Evolutionary conservation across 2,888 invertebrate species (phyloP), one percentile per base, ranked within the genome.

Genomic region (Tromatobia lineatoria): DNA sequence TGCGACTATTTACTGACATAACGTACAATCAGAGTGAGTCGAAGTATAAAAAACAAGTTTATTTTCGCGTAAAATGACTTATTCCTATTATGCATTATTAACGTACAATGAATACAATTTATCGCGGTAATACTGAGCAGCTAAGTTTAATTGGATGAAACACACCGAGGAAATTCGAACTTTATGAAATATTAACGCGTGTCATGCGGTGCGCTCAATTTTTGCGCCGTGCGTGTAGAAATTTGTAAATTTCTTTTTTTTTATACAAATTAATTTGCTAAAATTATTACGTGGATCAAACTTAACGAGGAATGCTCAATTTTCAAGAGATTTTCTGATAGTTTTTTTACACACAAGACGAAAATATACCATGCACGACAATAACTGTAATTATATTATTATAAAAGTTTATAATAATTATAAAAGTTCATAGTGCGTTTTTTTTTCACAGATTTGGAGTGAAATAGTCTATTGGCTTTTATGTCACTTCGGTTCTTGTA

Each of bases 71-170:
- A 86, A 64, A 83, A 85, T 71, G 76, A 82, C 38, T 59, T 84
- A 73, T 2, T 73, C 18, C 47, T 74, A 81, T 34, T 77, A 83
- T 29, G 29, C 29, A 4, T 80, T 74, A 76, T 7, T 38, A 45
- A 70, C 59, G 59, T 83, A 79, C 69, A 77, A 69, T 80, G 54
- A 66, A 79, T 85, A 86, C 47, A 83, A 81, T 86, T 76, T 67
- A 81, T 85, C 83, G 83, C 64, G 20, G 78, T 87, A 88, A 88
- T 87, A 88, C 88, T 88, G 88, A 85, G 82, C 81, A 84, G 29
- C 84, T 84, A 86, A 86, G 83, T 69, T 80, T 66, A 42, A 47
- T 76, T 76, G 80, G 78, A 83, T 74, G 74, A 74, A 82, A 78
- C 82, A 85, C 80, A 80, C 66, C 42, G 79, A 15, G 29, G 45